Evolutionary conservation across 1,140 invertebrate genomes (phyloP).

Genomic region (Diorhabda elongata): DNA sequence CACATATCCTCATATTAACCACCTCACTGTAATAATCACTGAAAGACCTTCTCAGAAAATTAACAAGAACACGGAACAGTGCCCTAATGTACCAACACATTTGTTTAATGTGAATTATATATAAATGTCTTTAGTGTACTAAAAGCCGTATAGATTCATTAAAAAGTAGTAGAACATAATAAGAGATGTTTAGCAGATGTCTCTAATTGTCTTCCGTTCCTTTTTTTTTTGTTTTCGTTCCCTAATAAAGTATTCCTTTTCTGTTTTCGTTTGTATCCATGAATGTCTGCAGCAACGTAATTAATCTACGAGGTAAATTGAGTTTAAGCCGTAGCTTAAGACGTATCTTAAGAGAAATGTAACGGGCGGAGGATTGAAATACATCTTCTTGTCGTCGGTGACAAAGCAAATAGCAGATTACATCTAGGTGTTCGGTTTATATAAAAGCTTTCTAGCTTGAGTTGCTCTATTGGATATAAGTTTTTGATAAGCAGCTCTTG

Average conservation of each 20-base stretch:
- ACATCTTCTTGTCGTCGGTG: no score
- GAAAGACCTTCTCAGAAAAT: background rate
- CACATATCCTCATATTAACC: background rate
- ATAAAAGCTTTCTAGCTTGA: no score
- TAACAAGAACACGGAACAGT: background rate
- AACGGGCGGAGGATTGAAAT: no score
- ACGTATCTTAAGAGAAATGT: no score
- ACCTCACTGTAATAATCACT: background rate
- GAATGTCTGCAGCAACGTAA: no score
- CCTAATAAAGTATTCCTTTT: background rate
- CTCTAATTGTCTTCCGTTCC: background rate
- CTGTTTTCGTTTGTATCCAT: no score
- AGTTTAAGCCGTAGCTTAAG: no score
- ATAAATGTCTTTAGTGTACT: background rate
- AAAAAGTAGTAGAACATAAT: background rate
- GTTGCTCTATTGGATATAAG: no score
- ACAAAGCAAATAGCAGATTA: no score
- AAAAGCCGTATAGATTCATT: background rate
- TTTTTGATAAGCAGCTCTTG: no score
- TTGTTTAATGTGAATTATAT: background rate
- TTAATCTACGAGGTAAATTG: no score
- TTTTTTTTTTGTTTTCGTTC: constrained; percentile 1
- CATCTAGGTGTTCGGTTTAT: no score
- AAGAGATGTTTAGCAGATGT: background rate
- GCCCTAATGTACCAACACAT: background rate